Evolutionary conservation across 1,140 invertebrate species (phyloP).

Genomic region (Xylocopa sonorina): DNA sequence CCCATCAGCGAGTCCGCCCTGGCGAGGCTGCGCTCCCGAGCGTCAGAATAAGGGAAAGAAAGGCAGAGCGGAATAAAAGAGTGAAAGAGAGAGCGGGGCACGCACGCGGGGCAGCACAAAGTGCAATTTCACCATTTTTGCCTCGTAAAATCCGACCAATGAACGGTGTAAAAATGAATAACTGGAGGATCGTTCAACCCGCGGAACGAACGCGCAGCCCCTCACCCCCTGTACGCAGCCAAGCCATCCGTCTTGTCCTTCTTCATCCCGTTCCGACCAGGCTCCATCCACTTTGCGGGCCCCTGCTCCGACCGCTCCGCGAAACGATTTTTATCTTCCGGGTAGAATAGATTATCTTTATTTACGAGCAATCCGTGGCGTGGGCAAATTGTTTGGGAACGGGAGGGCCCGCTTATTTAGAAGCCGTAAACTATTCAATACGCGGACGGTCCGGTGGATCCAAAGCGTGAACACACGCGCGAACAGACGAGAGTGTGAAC

Average conservation of each 20-base stretch:
- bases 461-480: background rate
- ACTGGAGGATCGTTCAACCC: conserved; percentile 76
- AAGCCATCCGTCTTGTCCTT: background rate
- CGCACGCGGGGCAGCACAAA: conserved; percentile 71
- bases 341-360: conserved; percentile 82
- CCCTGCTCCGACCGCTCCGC: background rate
- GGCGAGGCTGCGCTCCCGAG: background rate
- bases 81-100: conserved; percentile 32
- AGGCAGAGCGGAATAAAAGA: conserved; percentile 32
- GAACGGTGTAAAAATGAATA: conserved; percentile 81
- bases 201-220: conserved; percentile 34
- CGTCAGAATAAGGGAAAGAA: conserved; percentile 37
- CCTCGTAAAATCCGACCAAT: conserved; percentile 80
- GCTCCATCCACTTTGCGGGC: conserved; percentile 8
- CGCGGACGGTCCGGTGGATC: conserved; percentile 39
- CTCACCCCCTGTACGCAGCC: conserved; percentile 32
- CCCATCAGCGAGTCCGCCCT: background rate
- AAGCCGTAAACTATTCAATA: conserved; percentile 81
- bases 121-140: conserved; percentile 82
- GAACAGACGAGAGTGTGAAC: background rate
- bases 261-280: background rate
- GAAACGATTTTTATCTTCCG: conserved; percentile 80
- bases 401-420: conserved; percentile 79
- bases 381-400: conserved; percentile 80
- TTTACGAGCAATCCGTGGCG: conserved; percentile 81